Base-by-base conservation (phyloP, 2,888 invertebrate species). In the Troilus luridus region DNA sequence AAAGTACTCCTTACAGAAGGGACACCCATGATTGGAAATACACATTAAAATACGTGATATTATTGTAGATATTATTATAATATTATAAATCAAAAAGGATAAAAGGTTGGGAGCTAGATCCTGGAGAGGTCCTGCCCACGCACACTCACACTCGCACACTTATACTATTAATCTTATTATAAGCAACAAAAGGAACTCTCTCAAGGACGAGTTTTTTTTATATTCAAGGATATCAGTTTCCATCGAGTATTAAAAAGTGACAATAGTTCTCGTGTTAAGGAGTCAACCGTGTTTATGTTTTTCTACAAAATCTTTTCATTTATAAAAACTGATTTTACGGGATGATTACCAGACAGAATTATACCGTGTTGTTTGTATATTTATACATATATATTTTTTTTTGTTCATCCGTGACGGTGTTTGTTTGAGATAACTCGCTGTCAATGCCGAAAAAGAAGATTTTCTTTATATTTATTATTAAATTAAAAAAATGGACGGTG, bases 281-380 rank as follows among this genome's bases (percentile, higher is more conserved):
- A 27, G 14, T 27, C 12, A 77, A 77, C 72, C 72, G 27, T 77
- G 72, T 77, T 77, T 77, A 17, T 17, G 27, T 77, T 77, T 77
- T 77, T 77, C 11, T 24, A 14, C 14, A 3, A 19, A 41, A 77
- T 77, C 27, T 77, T 77, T 41, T 41, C 27, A 77, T 77, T 77
- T 77, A 77, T 77, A 77, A 77, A 77, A 77, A 77, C 27, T 77
- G 41, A 77, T 77, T 77, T 77, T 77, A 77, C 72, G 72, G 72
- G 19, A 19, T 41, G 72, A 77, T 77, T 77, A 77, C 72, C 27
- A 27, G 27, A 77, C 72, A 77, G 27, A 77, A 17, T 77, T 41
- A 77, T 19, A 77, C 17, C 41, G 41, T 27, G 67, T 67, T 60
- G 17, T 60, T 60, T 67, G 67, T 67, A 2, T 67, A 14, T 24